Percentiles rank a stretch among this genome's conserved stretches.
Evolutionary conservation across 2,888 invertebrate species (phyloP).

Genomic region (Xylota sylvarum): DNA sequence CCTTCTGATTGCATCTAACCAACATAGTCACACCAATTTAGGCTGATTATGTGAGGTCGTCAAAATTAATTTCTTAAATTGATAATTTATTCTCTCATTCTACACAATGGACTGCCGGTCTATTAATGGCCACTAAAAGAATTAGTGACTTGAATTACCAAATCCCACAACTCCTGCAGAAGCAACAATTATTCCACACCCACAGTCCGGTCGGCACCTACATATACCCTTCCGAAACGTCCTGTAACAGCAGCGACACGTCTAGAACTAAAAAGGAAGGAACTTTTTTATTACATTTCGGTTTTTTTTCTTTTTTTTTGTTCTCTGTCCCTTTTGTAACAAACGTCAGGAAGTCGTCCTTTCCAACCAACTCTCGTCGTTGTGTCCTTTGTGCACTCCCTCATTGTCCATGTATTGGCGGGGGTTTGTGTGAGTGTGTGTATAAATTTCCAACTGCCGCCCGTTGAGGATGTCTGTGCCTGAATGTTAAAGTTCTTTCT

Average conservation of each 20-base stretch:
- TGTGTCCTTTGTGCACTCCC: constrained; percentile 24
- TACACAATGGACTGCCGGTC: neutral
- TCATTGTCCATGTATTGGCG: constrained; percentile 12
- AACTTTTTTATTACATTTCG: neutral
- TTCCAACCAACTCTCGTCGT: neutral
- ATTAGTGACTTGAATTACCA: constrained; percentile 44
- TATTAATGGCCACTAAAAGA: constrained; percentile 51
- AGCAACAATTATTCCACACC: constrained; percentile 47
- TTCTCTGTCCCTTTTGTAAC: constrained; percentile 14
- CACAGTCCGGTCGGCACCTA: neutral
- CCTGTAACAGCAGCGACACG: neutral
- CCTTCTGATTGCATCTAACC: neutral
- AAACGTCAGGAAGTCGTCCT: constrained; percentile 39
- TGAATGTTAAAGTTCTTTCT: neutral
- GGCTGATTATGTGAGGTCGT: constrained; percentile 1
- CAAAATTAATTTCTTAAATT: constrained; percentile 30
- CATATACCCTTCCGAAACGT: neutral
- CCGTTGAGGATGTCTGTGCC: neutral
- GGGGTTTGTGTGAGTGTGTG: neutral
- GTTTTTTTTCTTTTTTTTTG: constrained; percentile 1
- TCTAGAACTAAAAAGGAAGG: neutral
- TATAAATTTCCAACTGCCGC: constrained; percentile 1
- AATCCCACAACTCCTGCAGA: constrained; percentile 29
- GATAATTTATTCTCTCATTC: constrained; percentile 28
- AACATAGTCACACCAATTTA: constrained; percentile 7